A percentile compares a stretch with the other conserved stretches of the same genome.
These are phyloP conservation scores for Achlya flavicornis DNA, from an alignment of 2,888 invertebrate genomes.

Conservation along the genomic window DNA sequence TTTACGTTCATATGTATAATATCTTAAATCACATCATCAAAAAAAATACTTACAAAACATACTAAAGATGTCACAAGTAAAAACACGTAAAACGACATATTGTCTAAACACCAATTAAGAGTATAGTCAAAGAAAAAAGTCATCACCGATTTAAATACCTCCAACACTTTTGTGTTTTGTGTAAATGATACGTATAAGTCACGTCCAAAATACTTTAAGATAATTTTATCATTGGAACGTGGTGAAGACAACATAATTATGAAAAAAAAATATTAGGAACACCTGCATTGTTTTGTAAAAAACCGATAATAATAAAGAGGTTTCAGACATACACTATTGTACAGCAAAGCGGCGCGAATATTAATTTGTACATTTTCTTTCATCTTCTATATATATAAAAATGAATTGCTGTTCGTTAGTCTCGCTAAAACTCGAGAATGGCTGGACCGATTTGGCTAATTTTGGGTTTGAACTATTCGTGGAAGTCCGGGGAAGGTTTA, in stretches of 20 bases:
- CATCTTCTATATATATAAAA: no score
- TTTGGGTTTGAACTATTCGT: no score
- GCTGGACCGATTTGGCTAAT: no score
- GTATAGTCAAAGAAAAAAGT: conserved; percentile 15
- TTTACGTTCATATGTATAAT: no score
- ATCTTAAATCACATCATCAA: neutral
- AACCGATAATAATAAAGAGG: neutral
- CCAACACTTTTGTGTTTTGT: conserved; percentile 20
- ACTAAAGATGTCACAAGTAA: conserved; percentile 38
- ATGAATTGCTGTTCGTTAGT: no score
- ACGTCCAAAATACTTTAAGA: conserved; percentile 50
- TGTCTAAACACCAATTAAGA: conserved; percentile 16
- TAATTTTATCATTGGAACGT: conserved; percentile 44
- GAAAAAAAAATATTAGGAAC: neutral
- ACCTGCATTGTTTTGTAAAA: neutral
- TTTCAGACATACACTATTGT: neutral
- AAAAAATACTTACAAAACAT: conserved; percentile 50
- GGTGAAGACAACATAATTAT: conserved; percentile 8
- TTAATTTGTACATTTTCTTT: no score
- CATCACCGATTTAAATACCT: conserved; percentile 9
- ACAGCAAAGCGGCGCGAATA: no score
- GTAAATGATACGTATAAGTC: conserved; percentile 45
- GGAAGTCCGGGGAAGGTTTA: no score
- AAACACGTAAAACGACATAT: conserved; percentile 45
- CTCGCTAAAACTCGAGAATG: no score